Percentiles rank a stretch among this genome's conserved stretches.
These are phyloP conservation scores for Halichoeres trimaculatus DNA, from an alignment of 2,113 vertebrate genomes.

Conservation along the genomic window DNA sequence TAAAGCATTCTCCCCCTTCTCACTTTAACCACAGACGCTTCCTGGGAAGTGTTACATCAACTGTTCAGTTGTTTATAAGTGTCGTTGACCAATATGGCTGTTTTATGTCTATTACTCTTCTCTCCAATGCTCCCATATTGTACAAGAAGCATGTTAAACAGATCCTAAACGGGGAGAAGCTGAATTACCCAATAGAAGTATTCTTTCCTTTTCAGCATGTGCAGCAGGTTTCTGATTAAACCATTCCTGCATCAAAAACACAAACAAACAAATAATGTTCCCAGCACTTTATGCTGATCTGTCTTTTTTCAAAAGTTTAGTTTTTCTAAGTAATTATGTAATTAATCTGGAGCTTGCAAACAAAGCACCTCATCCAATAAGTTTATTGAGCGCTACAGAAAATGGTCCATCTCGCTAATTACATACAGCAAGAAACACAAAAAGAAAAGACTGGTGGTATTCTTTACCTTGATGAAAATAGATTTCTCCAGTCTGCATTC, in stretches of 20 bases:
- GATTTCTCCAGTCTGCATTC: background rate
- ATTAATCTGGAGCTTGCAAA: background rate
- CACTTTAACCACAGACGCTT: no score
- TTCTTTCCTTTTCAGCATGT: background rate
- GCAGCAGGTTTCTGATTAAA: background rate
- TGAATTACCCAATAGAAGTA: background rate
- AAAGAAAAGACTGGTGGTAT: background rate
- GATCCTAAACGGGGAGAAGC: background rate
- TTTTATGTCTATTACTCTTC: background rate
- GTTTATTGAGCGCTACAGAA: background rate
- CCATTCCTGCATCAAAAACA: background rate
- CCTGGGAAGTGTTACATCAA: no score
- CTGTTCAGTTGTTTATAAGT: background rate
- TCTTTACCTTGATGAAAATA: background rate
- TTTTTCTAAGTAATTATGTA: background rate
- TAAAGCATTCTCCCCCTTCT: no score
- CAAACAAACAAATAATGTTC: background rate
- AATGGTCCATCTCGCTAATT: background rate
- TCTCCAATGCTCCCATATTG: background rate
- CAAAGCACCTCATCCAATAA: background rate
- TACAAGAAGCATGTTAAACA: conserved; percentile 9
- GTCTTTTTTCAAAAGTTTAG: background rate
- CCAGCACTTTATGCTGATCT: background rate
- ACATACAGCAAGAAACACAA: background rate
- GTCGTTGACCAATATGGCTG: background rate